phyloP scores from a whole-genome alignment of 2,888 invertebrate genomes.

The Drosophila borealis region DNA sequence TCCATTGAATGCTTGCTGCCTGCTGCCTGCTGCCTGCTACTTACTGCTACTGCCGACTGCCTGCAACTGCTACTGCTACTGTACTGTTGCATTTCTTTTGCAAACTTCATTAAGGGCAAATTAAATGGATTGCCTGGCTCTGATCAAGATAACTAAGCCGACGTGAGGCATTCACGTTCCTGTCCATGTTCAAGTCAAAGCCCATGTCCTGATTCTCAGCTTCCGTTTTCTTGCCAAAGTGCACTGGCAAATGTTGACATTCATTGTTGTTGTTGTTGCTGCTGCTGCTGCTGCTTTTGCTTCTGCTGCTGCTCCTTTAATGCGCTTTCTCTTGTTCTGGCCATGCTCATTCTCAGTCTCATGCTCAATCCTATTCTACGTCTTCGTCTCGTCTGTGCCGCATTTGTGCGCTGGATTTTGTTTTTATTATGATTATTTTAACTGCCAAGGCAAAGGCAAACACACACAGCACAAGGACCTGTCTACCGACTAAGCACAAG shows the following conservation, averaged over 20 bases:
- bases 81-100: constrained; percentile 9
- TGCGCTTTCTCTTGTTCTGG: constrained; percentile 44
- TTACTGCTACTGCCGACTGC: not conserved
- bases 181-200: constrained; percentile 31
- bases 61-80: constrained; percentile 7
- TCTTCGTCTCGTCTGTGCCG: constrained; percentile 36
- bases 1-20: constrained; percentile 4
- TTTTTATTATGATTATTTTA: constrained; percentile 79
- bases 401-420: constrained; percentile 68
- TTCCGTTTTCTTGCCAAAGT: constrained; percentile 63
- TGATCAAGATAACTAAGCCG: constrained; percentile 73
- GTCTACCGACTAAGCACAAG: constrained; percentile 17
- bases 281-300: constrained; percentile 5
- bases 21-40: not conserved
- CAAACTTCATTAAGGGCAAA: constrained; percentile 71
- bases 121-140: constrained; percentile 73
- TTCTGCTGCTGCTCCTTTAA: constrained; percentile 34
- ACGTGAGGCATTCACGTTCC: constrained; percentile 48
- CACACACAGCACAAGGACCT: constrained; percentile 48
- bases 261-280: constrained; percentile 45
- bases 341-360: constrained; percentile 9
- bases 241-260: constrained; percentile 77
- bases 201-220: constrained; percentile 18
- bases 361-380: constrained; percentile 30
- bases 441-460: constrained; percentile 72